Evolutionary conservation across 2,888 invertebrate genomes (phyloP).

Genomic region (Physocephala rufipes): DNA sequence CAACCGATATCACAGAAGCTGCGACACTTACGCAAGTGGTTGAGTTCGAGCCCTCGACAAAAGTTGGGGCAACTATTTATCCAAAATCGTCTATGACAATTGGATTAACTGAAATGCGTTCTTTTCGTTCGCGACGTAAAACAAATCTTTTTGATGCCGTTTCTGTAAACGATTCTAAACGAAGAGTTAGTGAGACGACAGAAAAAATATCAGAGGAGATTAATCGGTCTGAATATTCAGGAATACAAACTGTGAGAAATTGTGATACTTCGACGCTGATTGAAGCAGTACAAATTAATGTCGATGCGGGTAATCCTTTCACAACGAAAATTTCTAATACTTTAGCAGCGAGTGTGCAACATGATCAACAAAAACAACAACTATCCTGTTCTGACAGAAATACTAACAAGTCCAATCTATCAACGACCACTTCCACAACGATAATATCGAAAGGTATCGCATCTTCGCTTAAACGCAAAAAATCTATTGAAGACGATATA

Average conservation of each 20-base stretch:
- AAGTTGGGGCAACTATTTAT: not conserved
- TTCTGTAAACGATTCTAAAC: not conserved
- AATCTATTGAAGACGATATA: conserved; percentile 55
- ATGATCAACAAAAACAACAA: not conserved
- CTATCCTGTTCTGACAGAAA: not conserved
- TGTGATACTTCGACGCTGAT: conserved; percentile 8
- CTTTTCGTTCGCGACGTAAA: conserved; percentile 38
- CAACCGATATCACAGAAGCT: not conserved
- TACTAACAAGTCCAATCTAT: not conserved
- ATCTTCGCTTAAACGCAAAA: conserved; percentile 48
- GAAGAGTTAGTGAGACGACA: not conserved
- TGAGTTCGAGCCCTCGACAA: not conserved
- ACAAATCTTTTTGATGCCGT: conserved; percentile 17
- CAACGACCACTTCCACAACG: conserved; percentile 15
- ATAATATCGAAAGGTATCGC: conserved; percentile 10
- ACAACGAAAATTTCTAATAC: conserved; percentile 49
- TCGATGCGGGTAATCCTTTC: conserved; percentile 48
- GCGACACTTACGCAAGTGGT: not conserved
- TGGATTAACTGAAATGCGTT: conserved; percentile 40
- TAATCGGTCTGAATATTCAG: not conserved
- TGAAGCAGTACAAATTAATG: conserved; percentile 48
- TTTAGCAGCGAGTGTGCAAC: conserved; percentile 40
- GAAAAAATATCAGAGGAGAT: not conserved
- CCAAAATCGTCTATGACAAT: not conserved
- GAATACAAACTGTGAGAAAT: not conserved